phyloP scores from a whole-genome alignment of 2,113 vertebrate genomes.

The Callipepla squamata region DNA sequence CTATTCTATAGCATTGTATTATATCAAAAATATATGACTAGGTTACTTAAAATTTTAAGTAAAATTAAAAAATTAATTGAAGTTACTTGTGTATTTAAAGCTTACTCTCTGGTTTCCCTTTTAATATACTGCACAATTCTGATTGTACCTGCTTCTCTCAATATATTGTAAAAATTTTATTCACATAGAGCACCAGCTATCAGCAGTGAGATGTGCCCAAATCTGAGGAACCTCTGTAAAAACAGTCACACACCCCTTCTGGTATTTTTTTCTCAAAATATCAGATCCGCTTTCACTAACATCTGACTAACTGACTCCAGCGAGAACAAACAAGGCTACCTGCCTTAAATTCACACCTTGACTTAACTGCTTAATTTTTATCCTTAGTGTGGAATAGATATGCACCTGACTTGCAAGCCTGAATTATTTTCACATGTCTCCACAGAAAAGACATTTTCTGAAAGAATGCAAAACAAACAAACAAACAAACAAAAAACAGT shows the following conservation, averaged over 20 bases:
- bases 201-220: accelerated
- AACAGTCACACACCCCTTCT: neutral
- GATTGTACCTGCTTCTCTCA: neutral
- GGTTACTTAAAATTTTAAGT: no score
- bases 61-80: neutral
- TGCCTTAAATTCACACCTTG: neutral
- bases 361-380: neutral
- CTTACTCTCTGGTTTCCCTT: neutral
- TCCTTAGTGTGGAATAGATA: neutral
- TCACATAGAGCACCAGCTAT: neutral
- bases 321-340: neutral
- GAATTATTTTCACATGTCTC: neutral
- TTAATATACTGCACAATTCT: neutral
- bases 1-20: conserved; percentile 2
- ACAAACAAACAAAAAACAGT: neutral
- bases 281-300: neutral
- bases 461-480: neutral
- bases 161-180: neutral
- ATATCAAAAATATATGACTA: neutral
- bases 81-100: conserved; percentile 23
- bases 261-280: neutral
- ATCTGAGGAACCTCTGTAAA: neutral
- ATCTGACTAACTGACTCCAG: neutral
- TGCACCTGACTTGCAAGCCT: neutral
- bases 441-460: neutral